phyloP scores from a whole-genome alignment of 2,113 vertebrate species.

The Anolis sagrei region DNA sequence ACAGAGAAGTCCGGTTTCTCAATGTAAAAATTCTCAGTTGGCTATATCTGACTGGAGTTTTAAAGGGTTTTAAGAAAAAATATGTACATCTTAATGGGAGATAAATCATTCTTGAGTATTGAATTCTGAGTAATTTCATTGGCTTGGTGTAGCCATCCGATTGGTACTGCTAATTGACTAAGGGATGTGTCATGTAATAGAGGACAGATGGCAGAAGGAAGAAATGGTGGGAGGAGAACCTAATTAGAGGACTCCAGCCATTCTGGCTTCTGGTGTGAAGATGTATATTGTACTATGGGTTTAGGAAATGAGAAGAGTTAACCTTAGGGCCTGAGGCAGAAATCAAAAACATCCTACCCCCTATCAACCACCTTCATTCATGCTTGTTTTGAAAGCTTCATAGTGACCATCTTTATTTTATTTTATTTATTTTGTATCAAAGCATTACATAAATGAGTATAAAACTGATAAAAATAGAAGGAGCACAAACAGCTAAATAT shows the following conservation, averaged over 20 bases:
- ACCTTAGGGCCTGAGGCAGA: constrained; percentile 51
- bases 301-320: constrained; percentile 61
- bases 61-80: not conserved
- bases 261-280: constrained; percentile 67
- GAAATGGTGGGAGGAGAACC: constrained; percentile 75
- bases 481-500: too few relatives aligned
- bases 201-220: constrained; percentile 73
- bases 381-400: constrained; percentile 27
- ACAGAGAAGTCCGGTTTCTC: not conserved
- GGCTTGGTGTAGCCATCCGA: constrained; percentile 36
- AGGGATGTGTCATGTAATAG: constrained; percentile 66
- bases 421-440: too few relatives aligned
- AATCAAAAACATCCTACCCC: constrained; percentile 15
- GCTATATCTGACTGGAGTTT: not conserved
- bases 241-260: constrained; percentile 71
- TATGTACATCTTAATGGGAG: not conserved
- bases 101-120: fast-evolving
- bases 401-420: constrained; percentile 9
- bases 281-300: constrained; percentile 68
- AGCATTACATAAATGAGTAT: too few relatives aligned
- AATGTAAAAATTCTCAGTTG: not conserved
- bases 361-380: constrained; percentile 2
- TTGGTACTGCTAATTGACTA: constrained; percentile 63
- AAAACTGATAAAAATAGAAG: too few relatives aligned
- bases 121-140: constrained; percentile 21